A percentile compares a stretch with the other conserved stretches of the same genome.
Conservation (phyloP, 2,797 vertebrate genomes). For the Heterohyrax brucei region DNA sequence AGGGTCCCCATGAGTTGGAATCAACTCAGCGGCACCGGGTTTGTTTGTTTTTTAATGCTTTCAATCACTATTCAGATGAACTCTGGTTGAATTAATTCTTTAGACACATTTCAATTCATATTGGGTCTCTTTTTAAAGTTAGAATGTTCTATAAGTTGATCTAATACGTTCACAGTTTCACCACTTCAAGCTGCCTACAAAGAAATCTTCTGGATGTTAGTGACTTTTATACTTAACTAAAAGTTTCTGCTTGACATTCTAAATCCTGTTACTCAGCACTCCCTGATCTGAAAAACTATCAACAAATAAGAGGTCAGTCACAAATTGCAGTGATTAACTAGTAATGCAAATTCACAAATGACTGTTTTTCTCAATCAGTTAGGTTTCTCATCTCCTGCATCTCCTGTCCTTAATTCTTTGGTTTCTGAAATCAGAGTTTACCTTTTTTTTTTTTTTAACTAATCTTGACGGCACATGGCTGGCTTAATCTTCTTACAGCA, state of each 20-base stretch:
- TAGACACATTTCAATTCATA: neutral
- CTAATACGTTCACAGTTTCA: neutral
- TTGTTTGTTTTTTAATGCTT: neutral
- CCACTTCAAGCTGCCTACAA: neutral
- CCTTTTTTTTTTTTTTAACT: neutral
- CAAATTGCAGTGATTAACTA: conserved; percentile 29
- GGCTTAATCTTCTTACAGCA: neutral
- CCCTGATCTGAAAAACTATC: conserved; percentile 19
- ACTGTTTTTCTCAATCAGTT: neutral
- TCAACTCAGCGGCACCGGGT: no score
- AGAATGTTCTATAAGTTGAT: neutral
- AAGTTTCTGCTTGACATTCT: neutral
- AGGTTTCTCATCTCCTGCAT: neutral
- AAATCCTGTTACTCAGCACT: neutral
- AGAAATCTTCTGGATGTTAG: neutral
- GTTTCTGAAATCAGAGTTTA: neutral
- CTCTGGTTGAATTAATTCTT: neutral
- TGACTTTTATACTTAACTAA: conserved; percentile 2
- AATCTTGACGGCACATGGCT: neutral
- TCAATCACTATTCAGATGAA: neutral
- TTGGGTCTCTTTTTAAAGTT: conserved; percentile 1
- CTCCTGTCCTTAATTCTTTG: conserved; percentile 31
- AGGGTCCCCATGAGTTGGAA: no score
- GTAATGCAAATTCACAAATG: neutral
- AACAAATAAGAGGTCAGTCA: conserved; percentile 27